phyloP scores from a whole-genome alignment of 2,113 vertebrate genomes.

The Eurystomus gularis region DNA sequence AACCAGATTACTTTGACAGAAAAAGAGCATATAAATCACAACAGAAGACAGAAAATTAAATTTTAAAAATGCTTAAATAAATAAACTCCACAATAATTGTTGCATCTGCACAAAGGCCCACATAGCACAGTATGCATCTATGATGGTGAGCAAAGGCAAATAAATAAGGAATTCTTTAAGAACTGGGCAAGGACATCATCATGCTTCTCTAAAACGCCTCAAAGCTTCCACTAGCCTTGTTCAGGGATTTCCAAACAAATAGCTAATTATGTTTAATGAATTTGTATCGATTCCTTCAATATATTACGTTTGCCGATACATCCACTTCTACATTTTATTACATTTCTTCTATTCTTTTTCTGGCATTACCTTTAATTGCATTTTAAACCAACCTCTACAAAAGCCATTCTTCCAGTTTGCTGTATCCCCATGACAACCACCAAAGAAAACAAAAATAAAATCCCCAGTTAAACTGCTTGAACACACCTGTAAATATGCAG shows the following conservation, averaged over 20 bases:
- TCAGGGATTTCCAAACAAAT: not conserved
- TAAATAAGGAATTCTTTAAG: not conserved
- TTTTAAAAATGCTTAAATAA: not conserved
- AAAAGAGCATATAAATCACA: not conserved
- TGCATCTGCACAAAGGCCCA: not conserved
- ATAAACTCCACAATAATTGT: not conserved
- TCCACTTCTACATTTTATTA: not conserved
- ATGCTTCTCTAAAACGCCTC: not conserved
- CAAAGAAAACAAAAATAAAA: not conserved
- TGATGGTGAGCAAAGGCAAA: not conserved
- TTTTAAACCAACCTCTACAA: not conserved
- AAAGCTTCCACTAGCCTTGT: not conserved
- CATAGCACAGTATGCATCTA: fast-evolving
- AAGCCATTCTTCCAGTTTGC: not conserved
- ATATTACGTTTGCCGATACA: not conserved
- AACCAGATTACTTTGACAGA: not conserved
- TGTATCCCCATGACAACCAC: not conserved
- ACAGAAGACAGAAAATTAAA: not conserved
- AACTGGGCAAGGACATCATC: not conserved
- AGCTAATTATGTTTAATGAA: not conserved
- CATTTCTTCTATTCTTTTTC: not conserved
- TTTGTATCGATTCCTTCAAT: not conserved
- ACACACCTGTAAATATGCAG: not conserved
- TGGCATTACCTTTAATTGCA: not conserved
- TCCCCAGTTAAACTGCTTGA: not conserved